Evolutionary conservation across 35 echinoderm and acorn worm species (phyloP).

Genomic region (Patiria miniata): DNA sequence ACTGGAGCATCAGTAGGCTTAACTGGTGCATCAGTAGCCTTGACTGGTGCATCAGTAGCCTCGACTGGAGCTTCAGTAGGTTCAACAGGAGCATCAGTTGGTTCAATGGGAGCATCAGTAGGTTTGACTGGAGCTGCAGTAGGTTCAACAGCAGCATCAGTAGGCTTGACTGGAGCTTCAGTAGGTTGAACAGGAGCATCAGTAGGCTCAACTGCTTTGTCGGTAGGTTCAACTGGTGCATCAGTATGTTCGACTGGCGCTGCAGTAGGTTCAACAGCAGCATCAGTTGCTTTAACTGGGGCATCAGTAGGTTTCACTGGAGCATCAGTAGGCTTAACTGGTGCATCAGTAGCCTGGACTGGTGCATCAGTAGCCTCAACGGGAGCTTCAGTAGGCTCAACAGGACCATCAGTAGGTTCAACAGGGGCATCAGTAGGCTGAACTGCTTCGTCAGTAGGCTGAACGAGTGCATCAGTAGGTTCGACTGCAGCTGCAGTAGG

Average conservation of each 20-base stretch:
- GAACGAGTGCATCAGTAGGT: not conserved
- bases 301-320: not conserved
- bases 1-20: not conserved
- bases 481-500: too few relatives aligned
- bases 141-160: not conserved
- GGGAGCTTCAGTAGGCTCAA: too few relatives aligned
- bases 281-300: not conserved
- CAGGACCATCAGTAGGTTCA: not conserved
- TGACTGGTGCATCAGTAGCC: not conserved
- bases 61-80: not conserved
- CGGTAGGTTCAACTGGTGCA: not conserved
- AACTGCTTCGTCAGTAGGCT: not conserved
- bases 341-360: not conserved
- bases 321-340: not conserved
- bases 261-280: too few relatives aligned
- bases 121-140: not conserved
- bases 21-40: not conserved
- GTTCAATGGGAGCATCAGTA: not conserved
- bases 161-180: too few relatives aligned
- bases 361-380: not conserved
- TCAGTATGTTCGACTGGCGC: not conserved
- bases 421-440: not conserved
- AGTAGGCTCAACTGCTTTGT: not conserved
- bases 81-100: not conserved
- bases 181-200: not conserved